Evolutionary conservation across 1,140 invertebrate species (phyloP), one percentile per base, ranked within the genome.

Genomic region (Coenobita brevimanus): DNA sequence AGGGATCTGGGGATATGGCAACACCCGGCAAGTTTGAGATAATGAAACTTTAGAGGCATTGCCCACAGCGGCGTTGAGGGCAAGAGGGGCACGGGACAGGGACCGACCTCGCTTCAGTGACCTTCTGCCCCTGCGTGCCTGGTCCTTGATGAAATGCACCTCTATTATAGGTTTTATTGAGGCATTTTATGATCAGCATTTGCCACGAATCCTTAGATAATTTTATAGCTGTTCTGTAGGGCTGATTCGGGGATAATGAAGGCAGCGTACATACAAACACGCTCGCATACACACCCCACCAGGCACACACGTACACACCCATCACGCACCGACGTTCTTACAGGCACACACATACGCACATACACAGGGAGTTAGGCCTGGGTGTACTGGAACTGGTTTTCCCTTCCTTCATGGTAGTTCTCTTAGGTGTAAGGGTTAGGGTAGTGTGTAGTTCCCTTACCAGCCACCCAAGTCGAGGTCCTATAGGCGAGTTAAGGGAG

Each of bases 11-110:
- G 43, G 43, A 27, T 75, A 24, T 82, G 80, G 64, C 80, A 82
- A 82, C 80, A 82, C 80, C 50, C 60, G 80, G 36, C 62, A 82
- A 38, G 80, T 71, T 82, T 24, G 41, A 69, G 80, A 82, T 82
- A 82, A 82, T 82, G 64, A 71, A 50, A 71, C 64, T 82, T 82
- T 82, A 82, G 79, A 67, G 60, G 54, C 60, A 82, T 67, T 82
- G 79, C 80, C 80, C 62, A 82, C 62, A 50, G 62, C 62, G 36
- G 17, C 4, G 24, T 38, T 71, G 64, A n/a, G 62, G 62, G 24
- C 43, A 24, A 79, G 50, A 50, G 50, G 76, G 76, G 67, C 67
- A 24, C 33, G 24, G 3, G 15, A 50, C 6, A 50, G 46, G 17
- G 46, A 50, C 6, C 6, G 46, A 50, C n/a, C 60, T 62, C 3